A percentile compares a stretch with the other conserved stretches of the same genome.
Evolutionary conservation across 2,888 invertebrate species (phyloP).

Genomic region (Melieria crassipennis): DNA sequence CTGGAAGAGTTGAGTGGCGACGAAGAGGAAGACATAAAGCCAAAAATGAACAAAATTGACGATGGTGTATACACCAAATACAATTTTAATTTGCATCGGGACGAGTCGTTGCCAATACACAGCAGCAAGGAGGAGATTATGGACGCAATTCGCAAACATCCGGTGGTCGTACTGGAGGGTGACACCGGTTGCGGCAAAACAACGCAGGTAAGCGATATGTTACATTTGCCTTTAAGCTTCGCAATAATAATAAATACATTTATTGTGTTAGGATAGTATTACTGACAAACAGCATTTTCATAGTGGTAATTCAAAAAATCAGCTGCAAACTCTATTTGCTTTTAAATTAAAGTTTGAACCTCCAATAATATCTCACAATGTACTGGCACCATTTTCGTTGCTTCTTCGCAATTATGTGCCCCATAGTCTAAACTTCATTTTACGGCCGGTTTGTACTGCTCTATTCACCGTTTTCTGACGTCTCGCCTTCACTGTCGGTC

Average conservation of each 20-base stretch:
- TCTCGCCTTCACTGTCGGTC: conserved; percentile 6
- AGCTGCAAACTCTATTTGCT: too few relatives aligned
- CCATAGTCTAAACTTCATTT: neutral
- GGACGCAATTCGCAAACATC: conserved; percentile 68
- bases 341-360: too few relatives aligned
- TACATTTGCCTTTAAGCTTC: too few relatives aligned
- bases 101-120: conserved; percentile 58
- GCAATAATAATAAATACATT: neutral
- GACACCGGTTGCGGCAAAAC: conserved; percentile 96
- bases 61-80: conserved; percentile 55
- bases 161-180: conserved; percentile 87
- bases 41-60: conserved; percentile 45
- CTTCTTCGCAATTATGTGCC: too few relatives aligned
- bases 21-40: conserved; percentile 35
- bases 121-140: conserved; percentile 71
- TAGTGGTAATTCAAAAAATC: too few relatives aligned
- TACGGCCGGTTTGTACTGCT: neutral
- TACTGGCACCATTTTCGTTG: too few relatives aligned
- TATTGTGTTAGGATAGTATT: neutral
- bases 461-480: neutral
- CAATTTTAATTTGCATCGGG: conserved; percentile 54
- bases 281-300: too few relatives aligned
- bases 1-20: conserved; percentile 54
- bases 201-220: conserved; percentile 69
- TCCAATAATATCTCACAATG: too few relatives aligned